A percentile compares a stretch with the other conserved stretches of the same genome.
phyloP scores from a whole-genome alignment of 64 coral and sea anemone genomes.

The Pocillopora verrucosa region DNA sequence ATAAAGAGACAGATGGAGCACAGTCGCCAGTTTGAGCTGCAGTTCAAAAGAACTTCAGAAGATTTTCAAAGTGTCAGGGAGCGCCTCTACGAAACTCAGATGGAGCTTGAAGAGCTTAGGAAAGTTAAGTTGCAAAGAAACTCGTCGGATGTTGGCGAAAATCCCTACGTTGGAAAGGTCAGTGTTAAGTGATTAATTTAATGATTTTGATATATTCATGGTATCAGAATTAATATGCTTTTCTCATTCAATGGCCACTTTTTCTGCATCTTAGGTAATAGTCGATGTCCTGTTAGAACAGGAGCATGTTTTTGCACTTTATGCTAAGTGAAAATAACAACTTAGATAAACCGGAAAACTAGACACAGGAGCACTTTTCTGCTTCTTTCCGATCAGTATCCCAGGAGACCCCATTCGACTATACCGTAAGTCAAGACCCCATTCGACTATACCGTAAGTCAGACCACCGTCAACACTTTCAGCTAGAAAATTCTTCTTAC shows the following conservation, averaged over 20 bases:
- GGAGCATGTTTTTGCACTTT: neutral
- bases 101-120: conserved; percentile 48
- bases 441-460: neutral
- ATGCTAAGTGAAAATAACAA: neutral
- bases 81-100: conserved; percentile 6
- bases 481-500: too few species aligned
- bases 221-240: too few species aligned
- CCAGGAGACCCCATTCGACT: neutral
- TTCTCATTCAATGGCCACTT: too few species aligned
- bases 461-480: neutral
- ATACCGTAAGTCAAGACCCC: neutral
- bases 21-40: conserved; percentile 41
- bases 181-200: neutral
- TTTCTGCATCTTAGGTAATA: too few species aligned
- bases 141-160: neutral
- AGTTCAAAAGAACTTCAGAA: conserved; percentile 22
- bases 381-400: neutral
- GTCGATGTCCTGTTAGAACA: too few species aligned
- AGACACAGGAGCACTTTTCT: neutral
- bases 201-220: too few species aligned
- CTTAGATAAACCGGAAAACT: neutral
- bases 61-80: conserved; percentile 16
- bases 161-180: neutral
- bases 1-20: conserved; percentile 45
- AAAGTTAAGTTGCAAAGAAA: conserved; percentile 47